A percentile compares a stretch with the other conserved stretches of the same genome.
These are phyloP conservation scores for Nestor notabilis DNA, from an alignment of 2,113 vertebrate genomes.

Conservation along the genomic window DNA sequence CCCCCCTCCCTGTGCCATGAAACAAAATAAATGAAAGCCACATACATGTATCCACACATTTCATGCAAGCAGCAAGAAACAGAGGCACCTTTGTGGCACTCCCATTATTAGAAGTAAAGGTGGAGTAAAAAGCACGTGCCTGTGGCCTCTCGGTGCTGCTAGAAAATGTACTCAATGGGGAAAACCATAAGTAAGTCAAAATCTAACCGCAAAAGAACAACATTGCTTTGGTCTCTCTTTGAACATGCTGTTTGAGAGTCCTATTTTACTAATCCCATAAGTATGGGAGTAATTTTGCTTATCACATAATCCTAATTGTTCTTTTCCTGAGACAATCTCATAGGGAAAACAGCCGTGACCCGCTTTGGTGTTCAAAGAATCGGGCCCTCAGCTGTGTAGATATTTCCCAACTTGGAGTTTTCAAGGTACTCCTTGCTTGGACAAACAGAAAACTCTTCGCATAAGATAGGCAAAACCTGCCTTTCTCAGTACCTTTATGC, in stretches of 20 bases:
- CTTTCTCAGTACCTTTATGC: neutral
- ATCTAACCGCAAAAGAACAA: neutral
- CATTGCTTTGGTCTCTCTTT: slow-evolving; percentile 16
- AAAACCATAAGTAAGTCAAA: slow-evolving; percentile 24
- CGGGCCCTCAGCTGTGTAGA: neutral
- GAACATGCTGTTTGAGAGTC: neutral
- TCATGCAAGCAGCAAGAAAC: neutral
- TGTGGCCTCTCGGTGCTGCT: neutral
- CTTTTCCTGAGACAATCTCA: slow-evolving; percentile 13
- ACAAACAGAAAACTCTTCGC: neutral
- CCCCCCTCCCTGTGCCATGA: slow-evolving; percentile 8
- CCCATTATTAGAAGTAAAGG: neutral
- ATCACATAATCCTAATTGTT: slow-evolving; percentile 14
- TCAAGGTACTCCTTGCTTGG: neutral
- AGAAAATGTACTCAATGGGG: neutral
- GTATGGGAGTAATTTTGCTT: slow-evolving; percentile 1
- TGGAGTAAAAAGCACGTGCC: neutral
- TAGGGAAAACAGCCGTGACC: neutral
- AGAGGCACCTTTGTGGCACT: neutral
- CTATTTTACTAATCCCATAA: slow-evolving; percentile 8
- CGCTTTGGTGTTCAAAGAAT: neutral
- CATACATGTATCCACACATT: neutral
- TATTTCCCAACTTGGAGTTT: neutral
- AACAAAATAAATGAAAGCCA: slow-evolving; percentile 31
- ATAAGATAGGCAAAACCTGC: neutral